Evolutionary conservation across 2,888 invertebrate species (phyloP).

Genomic region (Cremastinae sp.): DNA sequence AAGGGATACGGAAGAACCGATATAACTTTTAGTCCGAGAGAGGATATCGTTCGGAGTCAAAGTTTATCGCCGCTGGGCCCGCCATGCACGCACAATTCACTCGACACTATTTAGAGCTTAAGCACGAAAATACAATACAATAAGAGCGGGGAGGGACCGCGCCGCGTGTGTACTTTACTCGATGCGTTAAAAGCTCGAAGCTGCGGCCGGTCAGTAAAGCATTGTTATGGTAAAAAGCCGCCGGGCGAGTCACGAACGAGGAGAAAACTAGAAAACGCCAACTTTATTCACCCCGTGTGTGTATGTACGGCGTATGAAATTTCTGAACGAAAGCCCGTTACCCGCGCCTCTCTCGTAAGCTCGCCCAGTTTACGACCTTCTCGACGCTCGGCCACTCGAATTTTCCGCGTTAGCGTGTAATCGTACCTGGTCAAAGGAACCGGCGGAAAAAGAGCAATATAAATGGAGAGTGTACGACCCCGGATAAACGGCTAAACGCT

Average conservation of each 20-base stretch:
- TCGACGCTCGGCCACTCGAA: too few relatives aligned
- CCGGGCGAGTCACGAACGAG: conserved; percentile 36
- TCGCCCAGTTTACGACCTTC: too few relatives aligned
- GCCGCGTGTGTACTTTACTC: conserved; percentile 52
- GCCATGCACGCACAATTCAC: conserved; percentile 2
- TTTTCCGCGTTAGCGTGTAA: too few relatives aligned
- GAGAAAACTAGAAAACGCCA: conserved; percentile 20
- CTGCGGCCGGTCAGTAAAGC: conserved; percentile 34
- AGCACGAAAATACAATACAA: background rate
- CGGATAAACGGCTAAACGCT: too few relatives aligned
- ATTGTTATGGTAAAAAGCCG: conserved; percentile 67
- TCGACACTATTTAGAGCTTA: conserved; percentile 21
- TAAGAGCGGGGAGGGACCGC: background rate
- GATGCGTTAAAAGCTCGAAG: conserved; percentile 56
- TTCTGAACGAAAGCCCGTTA: conserved; percentile 39
- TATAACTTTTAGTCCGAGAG: conserved; percentile 52
- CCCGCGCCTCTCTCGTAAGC: too few relatives aligned
- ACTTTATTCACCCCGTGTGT: background rate
- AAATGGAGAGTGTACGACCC: too few relatives aligned
- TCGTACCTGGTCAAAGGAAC: too few relatives aligned
- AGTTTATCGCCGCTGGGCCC: conserved; percentile 58
- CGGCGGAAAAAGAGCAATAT: too few relatives aligned
- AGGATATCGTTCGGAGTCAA: too few relatives aligned
- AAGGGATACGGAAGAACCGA: background rate
- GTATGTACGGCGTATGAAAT: background rate